These are phyloP conservation scores for Melanotus villosus DNA, from an alignment of 2,888 invertebrate genomes.

Conservation along the genomic window DNA sequence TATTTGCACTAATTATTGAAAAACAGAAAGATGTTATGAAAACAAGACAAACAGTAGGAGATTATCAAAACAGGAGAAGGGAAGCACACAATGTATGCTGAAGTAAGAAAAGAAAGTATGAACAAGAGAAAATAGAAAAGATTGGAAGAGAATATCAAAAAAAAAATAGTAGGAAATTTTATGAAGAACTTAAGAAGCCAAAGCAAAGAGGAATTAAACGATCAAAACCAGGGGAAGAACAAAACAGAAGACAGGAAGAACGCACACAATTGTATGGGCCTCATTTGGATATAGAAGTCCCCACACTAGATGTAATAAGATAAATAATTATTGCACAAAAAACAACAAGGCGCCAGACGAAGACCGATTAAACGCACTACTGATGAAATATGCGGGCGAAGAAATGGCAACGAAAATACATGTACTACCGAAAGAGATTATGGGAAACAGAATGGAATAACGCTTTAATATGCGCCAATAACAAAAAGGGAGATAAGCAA, in stretches of 20 bases:
- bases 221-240: too few relatives aligned
- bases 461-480: too few relatives aligned
- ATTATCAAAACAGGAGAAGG: not conserved
- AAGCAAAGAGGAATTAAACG: not conserved
- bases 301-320: not conserved
- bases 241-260: too few relatives aligned
- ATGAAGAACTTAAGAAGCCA: not conserved
- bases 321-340: not conserved
- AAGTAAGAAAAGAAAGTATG: not conserved
- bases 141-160: not conserved
- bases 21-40: too few relatives aligned
- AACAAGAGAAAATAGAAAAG: not conserved
- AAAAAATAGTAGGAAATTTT: not conserved
- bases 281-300: too few relatives aligned
- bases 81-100: not conserved
- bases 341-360: not conserved
- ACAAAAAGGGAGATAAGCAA: too few relatives aligned
- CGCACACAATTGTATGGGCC: too few relatives aligned
- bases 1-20: too few relatives aligned
- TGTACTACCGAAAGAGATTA: too few relatives aligned
- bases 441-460: too few relatives aligned
- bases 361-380: not conserved
- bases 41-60: not conserved
- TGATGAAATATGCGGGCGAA: not conserved
- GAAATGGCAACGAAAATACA: too few relatives aligned